Conservation (phyloP, 1,140 invertebrate species). For the Habropoda laboriosa region DNA sequence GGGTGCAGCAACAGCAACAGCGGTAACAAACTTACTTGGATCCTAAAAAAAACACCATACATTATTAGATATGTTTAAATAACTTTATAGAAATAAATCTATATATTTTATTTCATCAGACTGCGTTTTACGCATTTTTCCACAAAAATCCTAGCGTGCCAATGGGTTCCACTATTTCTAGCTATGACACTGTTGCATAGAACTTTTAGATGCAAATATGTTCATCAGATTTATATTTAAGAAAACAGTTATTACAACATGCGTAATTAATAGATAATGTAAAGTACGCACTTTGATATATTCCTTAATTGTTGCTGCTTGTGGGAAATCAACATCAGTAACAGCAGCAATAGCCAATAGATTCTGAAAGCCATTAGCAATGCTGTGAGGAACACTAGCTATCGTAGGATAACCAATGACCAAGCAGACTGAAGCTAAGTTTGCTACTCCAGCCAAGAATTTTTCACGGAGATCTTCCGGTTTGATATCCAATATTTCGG, state of each 20-base stretch:
- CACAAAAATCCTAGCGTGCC: slow-evolving; percentile 58
- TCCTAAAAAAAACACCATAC: slow-evolving; percentile 85
- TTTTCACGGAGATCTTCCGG: slow-evolving; percentile 95
- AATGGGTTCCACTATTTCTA: slow-evolving; percentile 81
- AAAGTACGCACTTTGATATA: slow-evolving; percentile 88
- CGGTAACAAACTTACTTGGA: slow-evolving; percentile 95
- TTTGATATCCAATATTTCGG: slow-evolving; percentile 98
- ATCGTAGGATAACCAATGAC: slow-evolving; percentile 97
- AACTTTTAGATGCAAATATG: slow-evolving; percentile 54
- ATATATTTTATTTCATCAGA: slow-evolving; percentile 53
- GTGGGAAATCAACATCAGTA: slow-evolving; percentile 97
- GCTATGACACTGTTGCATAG: slow-evolving; percentile 66
- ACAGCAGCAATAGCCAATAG: slow-evolving; percentile 97
- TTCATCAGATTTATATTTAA: slow-evolving; percentile 57
- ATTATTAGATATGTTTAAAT: slow-evolving; percentile 8
- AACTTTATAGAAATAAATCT: background rate
- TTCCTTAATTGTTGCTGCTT: slow-evolving; percentile 96
- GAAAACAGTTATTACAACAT: background rate
- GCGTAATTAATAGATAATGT: background rate
- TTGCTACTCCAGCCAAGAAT: slow-evolving; percentile 96
- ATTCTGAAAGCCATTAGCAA: slow-evolving; percentile 99
- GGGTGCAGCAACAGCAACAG: slow-evolving; percentile 84
- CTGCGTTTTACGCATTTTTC: slow-evolving; percentile 54
- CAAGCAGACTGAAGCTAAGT: slow-evolving; percentile 97
- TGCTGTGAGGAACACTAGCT: slow-evolving; percentile 97